Evolutionary conservation across 2,888 invertebrate genomes (phyloP), one percentile per base, ranked within the genome.

Genomic region (Plemyria rubiginata): DNA sequence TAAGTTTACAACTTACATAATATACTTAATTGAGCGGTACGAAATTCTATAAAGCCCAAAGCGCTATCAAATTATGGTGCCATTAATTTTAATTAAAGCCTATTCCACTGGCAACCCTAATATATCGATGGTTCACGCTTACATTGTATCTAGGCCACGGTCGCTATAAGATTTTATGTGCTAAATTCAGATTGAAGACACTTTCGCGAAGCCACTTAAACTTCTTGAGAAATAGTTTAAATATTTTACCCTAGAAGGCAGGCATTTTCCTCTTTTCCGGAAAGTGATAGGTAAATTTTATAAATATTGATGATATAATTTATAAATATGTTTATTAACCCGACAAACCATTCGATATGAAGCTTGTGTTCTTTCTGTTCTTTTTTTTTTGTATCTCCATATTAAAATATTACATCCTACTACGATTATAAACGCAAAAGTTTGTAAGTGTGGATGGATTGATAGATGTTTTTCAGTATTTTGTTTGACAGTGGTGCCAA

Each of bases 101-200:
- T 54, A 64, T 56, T 56, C 49, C 56, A 59, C 16, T 43, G 38
- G 51, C 49, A 60, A 50, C 64, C 64, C 60, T 65, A 45, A 54
- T 54, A 53, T 40, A 55, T 60, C 57, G 45, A 60, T 64, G 60
- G 48, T 60, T 53, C 56, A 56, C 29, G 56, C 53, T 48, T 43
- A 53, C 62, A 61, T 57, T 68, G 67, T 70, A 70, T 72, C 67
- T 67, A 63, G 73, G 70, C 68, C 71, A 73, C 67, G 55, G 54
- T 68, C 60, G 75, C 71, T 73, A 70, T 67, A 67, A 70, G 70
- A 76, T 78, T 74, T 78, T 73, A 77, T 73, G 70, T 58, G 58
- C 52, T 65, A 70, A 70, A 57, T 75, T 71, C 60, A 65, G 60
- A 67, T 67, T 68, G 60, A 53, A 62, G 41, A 57, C 56, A 74